These are phyloP conservation scores for Prionailurus bengalensis DNA, from an alignment of 2,113 vertebrate genomes.

Conservation along the genomic window DNA sequence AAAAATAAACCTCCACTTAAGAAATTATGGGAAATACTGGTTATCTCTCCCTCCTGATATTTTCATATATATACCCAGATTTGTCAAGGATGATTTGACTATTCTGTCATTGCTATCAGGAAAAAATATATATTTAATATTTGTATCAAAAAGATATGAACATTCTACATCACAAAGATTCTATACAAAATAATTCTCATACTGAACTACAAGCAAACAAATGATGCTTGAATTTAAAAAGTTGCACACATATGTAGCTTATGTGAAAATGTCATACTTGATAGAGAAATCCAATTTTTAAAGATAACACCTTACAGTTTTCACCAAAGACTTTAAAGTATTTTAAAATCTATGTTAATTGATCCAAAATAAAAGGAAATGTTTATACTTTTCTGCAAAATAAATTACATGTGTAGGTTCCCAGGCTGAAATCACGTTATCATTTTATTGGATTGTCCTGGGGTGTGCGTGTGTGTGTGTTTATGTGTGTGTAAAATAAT, in stretches of 20 bases:
- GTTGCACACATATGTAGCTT: background rate
- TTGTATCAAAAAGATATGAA: constrained; percentile 6
- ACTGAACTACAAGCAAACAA: constrained; percentile 1
- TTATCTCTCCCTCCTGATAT: background rate
- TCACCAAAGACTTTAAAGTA: background rate
- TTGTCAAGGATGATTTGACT: constrained; percentile 49
- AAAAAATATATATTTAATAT: constrained; percentile 26
- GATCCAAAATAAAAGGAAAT: constrained; percentile 42
- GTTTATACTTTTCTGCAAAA: constrained; percentile 26
- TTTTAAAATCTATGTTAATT: constrained; percentile 18
- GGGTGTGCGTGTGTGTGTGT: background rate
- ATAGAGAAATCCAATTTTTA: constrained; percentile 27
- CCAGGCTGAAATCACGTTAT: background rate
- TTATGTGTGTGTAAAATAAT: background rate
- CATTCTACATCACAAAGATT: constrained; percentile 2
- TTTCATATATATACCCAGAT: constrained; percentile 24
- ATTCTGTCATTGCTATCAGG: background rate
- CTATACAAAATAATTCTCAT: background rate
- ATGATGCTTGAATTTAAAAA: constrained; percentile 3
- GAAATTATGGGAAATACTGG: constrained; percentile 2
- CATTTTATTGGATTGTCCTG: background rate
- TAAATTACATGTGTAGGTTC: background rate
- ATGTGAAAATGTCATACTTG: constrained; percentile 38
- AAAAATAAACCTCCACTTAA: background rate
- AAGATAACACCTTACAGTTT: background rate